phyloP scores from a whole-genome alignment of 92 coral and sea anemone species.

The Pocillopora meandrina region DNA sequence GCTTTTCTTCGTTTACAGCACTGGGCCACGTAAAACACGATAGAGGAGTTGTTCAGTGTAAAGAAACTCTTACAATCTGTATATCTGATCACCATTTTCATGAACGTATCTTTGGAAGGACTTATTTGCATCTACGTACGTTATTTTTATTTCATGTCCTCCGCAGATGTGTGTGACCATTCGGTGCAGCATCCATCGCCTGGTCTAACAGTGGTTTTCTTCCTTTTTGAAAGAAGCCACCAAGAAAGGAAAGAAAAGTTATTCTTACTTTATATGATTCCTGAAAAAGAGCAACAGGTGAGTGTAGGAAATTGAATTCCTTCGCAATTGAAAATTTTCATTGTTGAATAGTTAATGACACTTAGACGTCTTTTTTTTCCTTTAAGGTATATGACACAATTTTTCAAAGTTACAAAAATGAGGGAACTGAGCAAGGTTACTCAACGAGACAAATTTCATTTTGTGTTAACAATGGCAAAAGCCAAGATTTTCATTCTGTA shows the following conservation, averaged over 20 bases:
- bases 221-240: not conserved
- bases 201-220: not conserved
- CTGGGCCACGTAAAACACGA: too few relatives aligned
- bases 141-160: too few relatives aligned
- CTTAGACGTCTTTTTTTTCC: not conserved
- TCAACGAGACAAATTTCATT: constrained; percentile 16
- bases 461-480: not conserved
- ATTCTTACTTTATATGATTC: not conserved
- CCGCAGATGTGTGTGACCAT: constrained; percentile 1
- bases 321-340: not conserved
- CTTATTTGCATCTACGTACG: too few relatives aligned
- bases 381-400: not conserved
- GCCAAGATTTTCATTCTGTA: not conserved
- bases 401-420: not conserved
- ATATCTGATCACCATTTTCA: too few relatives aligned
- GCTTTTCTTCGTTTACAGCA: too few relatives aligned
- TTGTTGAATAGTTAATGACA: not conserved
- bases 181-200: constrained; percentile 4
- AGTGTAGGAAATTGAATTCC: too few relatives aligned
- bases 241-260: not conserved
- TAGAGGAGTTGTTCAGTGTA: too few relatives aligned
- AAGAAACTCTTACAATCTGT: too few relatives aligned
- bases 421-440: not conserved
- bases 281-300: constrained; percentile 1
- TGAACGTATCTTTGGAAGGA: too few relatives aligned